Percentiles rank a stretch among this genome's conserved stretches.
Evolutionary conservation across 2,888 invertebrate genomes (phyloP).

Genomic region (Byasa hedistus): DNA sequence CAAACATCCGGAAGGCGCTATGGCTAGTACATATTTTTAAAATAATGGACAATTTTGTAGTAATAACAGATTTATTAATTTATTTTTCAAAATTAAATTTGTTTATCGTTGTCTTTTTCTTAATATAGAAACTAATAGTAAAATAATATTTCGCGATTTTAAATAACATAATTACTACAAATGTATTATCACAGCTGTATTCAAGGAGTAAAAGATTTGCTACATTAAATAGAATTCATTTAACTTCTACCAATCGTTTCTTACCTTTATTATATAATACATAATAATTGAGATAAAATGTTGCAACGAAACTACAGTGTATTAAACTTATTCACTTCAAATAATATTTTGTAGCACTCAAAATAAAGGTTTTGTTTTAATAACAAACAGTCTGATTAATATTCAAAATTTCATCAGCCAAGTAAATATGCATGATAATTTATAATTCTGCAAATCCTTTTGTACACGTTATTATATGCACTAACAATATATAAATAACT

Average conservation of each 20-base stretch:
- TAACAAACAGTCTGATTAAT: background rate
- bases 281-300: background rate
- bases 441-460: background rate
- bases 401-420: background rate
- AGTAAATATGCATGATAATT: background rate
- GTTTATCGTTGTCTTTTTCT: background rate
- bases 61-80: too few relatives aligned
- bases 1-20: too few relatives aligned
- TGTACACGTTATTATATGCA: background rate
- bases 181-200: slow-evolving; percentile 28
- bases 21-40: too few relatives aligned
- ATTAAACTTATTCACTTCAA: background rate
- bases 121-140: background rate
- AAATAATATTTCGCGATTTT: slow-evolving; percentile 4
- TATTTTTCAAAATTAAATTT: background rate
- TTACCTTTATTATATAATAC: background rate
- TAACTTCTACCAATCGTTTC: background rate
- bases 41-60: too few relatives aligned
- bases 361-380: background rate
- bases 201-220: background rate
- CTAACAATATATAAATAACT: background rate
- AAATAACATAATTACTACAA: slow-evolving; percentile 8
- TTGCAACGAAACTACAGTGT: background rate
- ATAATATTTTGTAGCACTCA: background rate
- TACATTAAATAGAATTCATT: background rate